Conservation (phyloP, 92 coral and sea anemone species). For the Galaxea fascicularis region DNA sequence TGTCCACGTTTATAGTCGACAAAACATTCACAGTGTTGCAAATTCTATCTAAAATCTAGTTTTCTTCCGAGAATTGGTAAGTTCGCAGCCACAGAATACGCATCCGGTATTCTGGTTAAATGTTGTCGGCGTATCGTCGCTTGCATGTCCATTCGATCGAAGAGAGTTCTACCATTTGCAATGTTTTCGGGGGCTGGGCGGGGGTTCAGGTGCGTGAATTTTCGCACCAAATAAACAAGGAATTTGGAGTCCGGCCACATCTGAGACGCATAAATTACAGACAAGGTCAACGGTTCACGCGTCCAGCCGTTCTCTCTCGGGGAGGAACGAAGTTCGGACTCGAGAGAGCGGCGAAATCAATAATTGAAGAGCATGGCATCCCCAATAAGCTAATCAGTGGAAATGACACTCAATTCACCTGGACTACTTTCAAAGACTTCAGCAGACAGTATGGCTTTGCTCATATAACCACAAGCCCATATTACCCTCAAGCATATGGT, state of each 20-base stretch:
- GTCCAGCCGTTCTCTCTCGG: too few species aligned
- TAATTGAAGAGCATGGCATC: too few species aligned
- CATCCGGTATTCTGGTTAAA: slow-evolving; percentile 23
- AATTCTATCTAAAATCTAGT: slow-evolving; percentile 14
- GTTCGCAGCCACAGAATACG: slow-evolving; percentile 28
- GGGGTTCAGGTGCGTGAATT: neutral
- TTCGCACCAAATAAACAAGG: slow-evolving; percentile 5
- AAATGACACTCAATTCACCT: slow-evolving; percentile 53
- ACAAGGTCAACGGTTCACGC: slow-evolving; percentile 25
- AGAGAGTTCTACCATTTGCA: neutral
- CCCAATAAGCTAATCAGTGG: slow-evolving; percentile 35
- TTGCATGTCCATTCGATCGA: neutral
- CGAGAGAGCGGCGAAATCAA: too few species aligned
- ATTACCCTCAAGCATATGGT: slow-evolving; percentile 52
- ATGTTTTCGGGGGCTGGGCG: neutral
- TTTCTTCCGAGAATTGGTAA: slow-evolving; percentile 25
- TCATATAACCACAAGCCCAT: slow-evolving; percentile 50
- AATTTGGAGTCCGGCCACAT: slow-evolving; percentile 32
- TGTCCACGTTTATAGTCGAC: slow-evolving; percentile 11
- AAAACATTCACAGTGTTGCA: slow-evolving; percentile 1
- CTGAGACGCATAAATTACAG: slow-evolving; percentile 23
- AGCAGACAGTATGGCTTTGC: slow-evolving; percentile 28
- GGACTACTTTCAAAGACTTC: slow-evolving; percentile 35
- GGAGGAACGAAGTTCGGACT: too few species aligned
- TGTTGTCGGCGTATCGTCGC: slow-evolving; percentile 30